Conservation (phyloP, 2,797 vertebrate species). For the Lindbergichthys nudifrons region DNA sequence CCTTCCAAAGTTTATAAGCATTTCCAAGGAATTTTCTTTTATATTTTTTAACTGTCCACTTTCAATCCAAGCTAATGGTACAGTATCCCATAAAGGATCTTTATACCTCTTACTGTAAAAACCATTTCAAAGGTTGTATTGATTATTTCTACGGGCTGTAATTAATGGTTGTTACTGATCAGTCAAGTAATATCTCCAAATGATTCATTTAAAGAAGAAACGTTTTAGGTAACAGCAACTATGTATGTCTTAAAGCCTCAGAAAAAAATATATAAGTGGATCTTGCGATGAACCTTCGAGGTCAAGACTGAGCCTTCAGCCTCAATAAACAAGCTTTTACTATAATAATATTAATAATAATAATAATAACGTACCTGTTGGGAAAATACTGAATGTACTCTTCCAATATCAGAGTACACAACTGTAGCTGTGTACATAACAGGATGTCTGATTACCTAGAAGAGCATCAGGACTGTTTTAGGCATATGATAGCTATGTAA, state of each 20-base stretch:
- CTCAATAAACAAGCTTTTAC: background rate
- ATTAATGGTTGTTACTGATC: background rate
- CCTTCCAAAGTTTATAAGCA: background rate
- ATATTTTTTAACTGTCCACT: background rate
- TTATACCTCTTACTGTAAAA: background rate
- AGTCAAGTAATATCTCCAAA: background rate
- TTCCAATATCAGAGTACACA: too few species aligned
- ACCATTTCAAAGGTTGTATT: background rate
- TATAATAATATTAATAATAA: too few species aligned
- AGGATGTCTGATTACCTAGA: too few species aligned
- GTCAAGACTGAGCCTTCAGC: background rate
- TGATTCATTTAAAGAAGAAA: background rate
- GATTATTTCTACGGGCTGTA: constrained; percentile 1
- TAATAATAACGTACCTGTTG: background rate
- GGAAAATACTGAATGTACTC: too few species aligned
- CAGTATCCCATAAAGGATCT: too few species aligned
- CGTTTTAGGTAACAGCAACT: background rate
- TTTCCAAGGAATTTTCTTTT: background rate
- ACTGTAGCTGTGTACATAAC: too few species aligned
- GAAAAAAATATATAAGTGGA: too few species aligned
- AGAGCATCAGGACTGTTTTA: too few species aligned
- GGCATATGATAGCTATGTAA: too few species aligned
- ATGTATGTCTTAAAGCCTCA: background rate
- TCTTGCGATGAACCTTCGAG: background rate
- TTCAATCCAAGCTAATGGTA: background rate